Base-by-base conservation (phyloP, 37 sponge, comb jelly and placozoan species). In the Aplysina aerophoba region DNA sequence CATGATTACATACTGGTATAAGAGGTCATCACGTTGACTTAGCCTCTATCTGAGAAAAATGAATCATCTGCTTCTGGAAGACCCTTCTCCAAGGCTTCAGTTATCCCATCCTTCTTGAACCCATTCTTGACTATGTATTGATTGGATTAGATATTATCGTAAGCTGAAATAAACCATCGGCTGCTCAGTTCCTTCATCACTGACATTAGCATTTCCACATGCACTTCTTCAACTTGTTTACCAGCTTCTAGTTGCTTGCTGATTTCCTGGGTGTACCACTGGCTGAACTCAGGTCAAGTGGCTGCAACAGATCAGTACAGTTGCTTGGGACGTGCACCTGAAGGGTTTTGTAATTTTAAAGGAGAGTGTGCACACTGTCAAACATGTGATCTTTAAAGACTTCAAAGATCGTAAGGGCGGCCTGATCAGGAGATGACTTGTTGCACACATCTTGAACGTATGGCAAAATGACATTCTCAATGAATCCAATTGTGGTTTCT, bases 391-490 rank as follows among this genome's bases (percentile, higher is more conserved):
- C n/a, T n/a, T n/a, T n/a, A n/a, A n/a, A n/a, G n/a, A n/a, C n/a
- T n/a, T 83, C 84, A 68, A 83, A 64, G 40, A 83, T 64, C 50
- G 74, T 71, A 12, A 83, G 68, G n/a, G 71, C 84, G 15, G 24
- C 14, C 12, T 37, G 71, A 13, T 83, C 53, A 31, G 15, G 21
- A 27, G 24, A 25, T 27, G 8, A 17, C 19, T 58, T 58, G 27
- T 67, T 67, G 21, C 84, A 15, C 12, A 73, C 69, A 68, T 25
- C 54, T 38, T 15, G 13, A 73, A 83, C 57, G 54, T 83, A 67
- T 38, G 84, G 57, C 19, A 83, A 41, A 73, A 83, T 83, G 41
- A 83, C 72, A 30, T 83, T 83, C 71, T 83, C 27, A 12, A 83
- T 67, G 56, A 83, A 44, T 30, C n/a, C n/a, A n/a, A 81, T 64